Conservation (phyloP, 1,140 invertebrate genomes). For the Vollenhovia emeryi region DNA sequence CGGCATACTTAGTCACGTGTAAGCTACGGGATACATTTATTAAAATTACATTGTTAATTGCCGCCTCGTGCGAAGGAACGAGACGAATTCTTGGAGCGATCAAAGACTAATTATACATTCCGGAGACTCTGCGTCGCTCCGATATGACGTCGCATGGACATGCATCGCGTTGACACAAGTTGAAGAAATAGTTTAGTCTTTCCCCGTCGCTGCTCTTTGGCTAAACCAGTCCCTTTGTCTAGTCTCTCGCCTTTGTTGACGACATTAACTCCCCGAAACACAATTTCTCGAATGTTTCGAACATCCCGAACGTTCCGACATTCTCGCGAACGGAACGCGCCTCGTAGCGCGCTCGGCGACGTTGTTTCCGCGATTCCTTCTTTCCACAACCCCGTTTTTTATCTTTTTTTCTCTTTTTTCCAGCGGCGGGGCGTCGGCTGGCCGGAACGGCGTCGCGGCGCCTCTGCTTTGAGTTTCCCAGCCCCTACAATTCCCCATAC, state of each 20-base stretch:
- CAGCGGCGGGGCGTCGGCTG: constrained; percentile 55
- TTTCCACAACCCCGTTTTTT: neutral
- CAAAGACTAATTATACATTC: constrained; percentile 42
- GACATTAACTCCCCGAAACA: neutral
- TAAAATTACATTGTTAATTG: constrained; percentile 52
- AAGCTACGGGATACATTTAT: constrained; percentile 46
- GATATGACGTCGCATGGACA: neutral
- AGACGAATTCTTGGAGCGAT: constrained; percentile 11
- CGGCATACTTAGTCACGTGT: constrained; percentile 27
- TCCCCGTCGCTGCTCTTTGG: neutral
- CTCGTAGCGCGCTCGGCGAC: neutral
- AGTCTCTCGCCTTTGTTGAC: neutral
- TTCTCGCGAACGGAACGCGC: neutral
- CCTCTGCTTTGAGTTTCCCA: constrained; percentile 58
- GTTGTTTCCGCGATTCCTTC: constrained; percentile 25
- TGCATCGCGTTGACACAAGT: neutral
- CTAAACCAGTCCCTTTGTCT: neutral
- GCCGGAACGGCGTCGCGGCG: constrained; percentile 50
- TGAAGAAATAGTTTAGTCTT: constrained; percentile 19
- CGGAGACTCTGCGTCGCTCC: neutral
- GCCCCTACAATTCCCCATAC: constrained; percentile 33
- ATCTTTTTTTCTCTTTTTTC: neutral
- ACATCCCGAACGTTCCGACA: neutral
- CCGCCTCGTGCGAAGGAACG: neutral
- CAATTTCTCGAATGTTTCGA: neutral